Percentiles rank a stretch among this genome's conserved stretches.
Evolutionary conservation across 2,113 vertebrate species (phyloP).

Genomic region (Peromyscus leucopus): DNA sequence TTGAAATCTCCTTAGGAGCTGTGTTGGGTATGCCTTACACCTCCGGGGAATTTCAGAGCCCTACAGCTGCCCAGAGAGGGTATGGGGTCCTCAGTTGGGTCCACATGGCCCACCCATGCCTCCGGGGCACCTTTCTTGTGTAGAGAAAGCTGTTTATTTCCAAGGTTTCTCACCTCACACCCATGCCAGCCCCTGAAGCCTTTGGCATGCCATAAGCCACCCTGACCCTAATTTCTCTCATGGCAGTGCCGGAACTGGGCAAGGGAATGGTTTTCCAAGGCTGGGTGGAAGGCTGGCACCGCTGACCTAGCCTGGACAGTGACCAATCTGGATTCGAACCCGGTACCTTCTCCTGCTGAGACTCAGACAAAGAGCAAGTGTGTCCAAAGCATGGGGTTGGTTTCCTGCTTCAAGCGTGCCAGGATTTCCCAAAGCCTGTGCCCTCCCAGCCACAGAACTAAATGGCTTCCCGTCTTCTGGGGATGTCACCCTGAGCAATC

Average conservation of each 20-base stretch:
- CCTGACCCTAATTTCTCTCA: not conserved
- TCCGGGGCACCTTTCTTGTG: not conserved
- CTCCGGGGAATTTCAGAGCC: not conserved
- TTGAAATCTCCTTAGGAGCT: not conserved
- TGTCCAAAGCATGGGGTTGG: not conserved
- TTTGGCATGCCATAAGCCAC: not conserved
- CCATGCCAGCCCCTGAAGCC: not conserved
- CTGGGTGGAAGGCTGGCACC: slow-evolving; percentile 50
- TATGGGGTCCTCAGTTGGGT: no score
- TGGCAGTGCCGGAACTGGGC: not conserved
- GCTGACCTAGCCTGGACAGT: slow-evolving; percentile 10
- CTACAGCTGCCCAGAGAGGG: not conserved
- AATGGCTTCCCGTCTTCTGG: not conserved
- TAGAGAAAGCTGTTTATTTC: not conserved
- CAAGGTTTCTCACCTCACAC: not conserved
- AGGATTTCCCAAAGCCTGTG: not conserved
- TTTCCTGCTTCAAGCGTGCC: not conserved
- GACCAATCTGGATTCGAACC: slow-evolving; percentile 16
- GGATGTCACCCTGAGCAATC: not conserved
- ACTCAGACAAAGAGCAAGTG: slow-evolving; percentile 41
- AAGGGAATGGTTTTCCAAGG: not conserved
- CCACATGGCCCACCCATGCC: not conserved
- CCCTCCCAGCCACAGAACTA: not conserved
- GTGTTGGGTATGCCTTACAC: not conserved
- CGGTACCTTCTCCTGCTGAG: slow-evolving; percentile 24